Evolutionary conservation across 2,797 vertebrate genomes (phyloP), one percentile per base, ranked within the genome.

Genomic region (Sus cebifrons): DNA sequence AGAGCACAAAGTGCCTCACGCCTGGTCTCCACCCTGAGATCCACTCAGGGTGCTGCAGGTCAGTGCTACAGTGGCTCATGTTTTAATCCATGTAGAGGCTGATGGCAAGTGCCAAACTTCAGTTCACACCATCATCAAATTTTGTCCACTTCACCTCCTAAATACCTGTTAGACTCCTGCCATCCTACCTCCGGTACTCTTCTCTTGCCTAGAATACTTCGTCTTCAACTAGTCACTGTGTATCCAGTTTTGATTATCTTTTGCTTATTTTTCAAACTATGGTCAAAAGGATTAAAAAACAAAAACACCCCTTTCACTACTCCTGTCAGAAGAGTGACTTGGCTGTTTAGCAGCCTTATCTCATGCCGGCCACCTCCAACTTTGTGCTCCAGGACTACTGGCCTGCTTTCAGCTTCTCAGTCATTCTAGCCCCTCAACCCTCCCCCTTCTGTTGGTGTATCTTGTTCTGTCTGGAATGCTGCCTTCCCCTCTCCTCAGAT

Each of bases 211-310:
- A n/a, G 62, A 91, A 54, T 54, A 56, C 44, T 67, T 86, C 65
- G 32, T 36, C n/a, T 91, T 85, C 13, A 60, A 0, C 23, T 58
- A 13, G 29, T 71, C 58, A 96, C 58, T 89, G 4, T 67, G n/a
- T n/a, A 44, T 40, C 25, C 21, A 84, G 32, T 91, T 56, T 65
- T 86, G 58, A 32, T 89, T 36, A 23, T 85, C 36, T 60, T 36
- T 62, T 75, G 21, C 29, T 56, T 67, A 29, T 77, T 92, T 79
- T 67, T 64, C 36, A 13, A 15, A 25, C 11, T 62, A 11, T 16
- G 71, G 70, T 74, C 56, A 81, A 68, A 89, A 96, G 64, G 29
- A 74, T 94, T 94, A 65, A 83, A 94, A 93, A 92, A 58, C 6
- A 36, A 75, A 95, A n/a, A 56, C 13, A 21, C 5, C 3, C 3